Percentiles rank a stretch among this genome's conserved stretches.
Evolutionary conservation across 2,888 invertebrate genomes (phyloP).

Genomic region (Eupithecia pulchellata): DNA sequence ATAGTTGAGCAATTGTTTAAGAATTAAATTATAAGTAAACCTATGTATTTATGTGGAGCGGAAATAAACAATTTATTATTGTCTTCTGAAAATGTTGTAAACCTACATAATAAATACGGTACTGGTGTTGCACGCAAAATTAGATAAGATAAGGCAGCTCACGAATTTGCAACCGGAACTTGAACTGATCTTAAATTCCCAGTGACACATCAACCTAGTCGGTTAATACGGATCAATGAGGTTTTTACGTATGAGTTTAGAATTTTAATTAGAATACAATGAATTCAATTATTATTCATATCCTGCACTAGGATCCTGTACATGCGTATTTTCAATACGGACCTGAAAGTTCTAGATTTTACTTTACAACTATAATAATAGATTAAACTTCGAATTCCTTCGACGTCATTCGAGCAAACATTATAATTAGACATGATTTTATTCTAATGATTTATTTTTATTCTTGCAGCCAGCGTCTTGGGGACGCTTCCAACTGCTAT

Average conservation of each 20-base stretch:
- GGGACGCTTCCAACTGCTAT: too few species aligned
- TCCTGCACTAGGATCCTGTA: neutral
- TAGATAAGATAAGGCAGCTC: constrained; percentile 7
- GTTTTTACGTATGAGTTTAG: neutral
- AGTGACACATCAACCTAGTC: constrained; percentile 13
- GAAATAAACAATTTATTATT: too few species aligned
- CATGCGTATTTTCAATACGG: neutral
- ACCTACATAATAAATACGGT: constrained; percentile 2
- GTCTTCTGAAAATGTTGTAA: neutral
- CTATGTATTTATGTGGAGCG: too few species aligned
- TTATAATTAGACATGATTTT: too few species aligned
- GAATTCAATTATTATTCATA: neutral
- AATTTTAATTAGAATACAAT: constrained; percentile 5
- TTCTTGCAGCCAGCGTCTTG: too few species aligned
- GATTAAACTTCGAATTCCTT: too few species aligned
- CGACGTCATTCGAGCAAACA: too few species aligned
- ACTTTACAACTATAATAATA: neutral
- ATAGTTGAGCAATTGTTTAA: too few species aligned
- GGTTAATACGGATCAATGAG: constrained; percentile 9
- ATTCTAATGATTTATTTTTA: too few species aligned
- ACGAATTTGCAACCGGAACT: constrained; percentile 19
- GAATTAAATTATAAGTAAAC: too few species aligned
- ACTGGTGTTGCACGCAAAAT: constrained; percentile 18
- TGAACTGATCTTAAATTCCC: constrained; percentile 11
- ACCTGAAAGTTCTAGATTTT: neutral